Conservation (phyloP, 2,888 invertebrate species). For the Acleris emargana region DNA sequence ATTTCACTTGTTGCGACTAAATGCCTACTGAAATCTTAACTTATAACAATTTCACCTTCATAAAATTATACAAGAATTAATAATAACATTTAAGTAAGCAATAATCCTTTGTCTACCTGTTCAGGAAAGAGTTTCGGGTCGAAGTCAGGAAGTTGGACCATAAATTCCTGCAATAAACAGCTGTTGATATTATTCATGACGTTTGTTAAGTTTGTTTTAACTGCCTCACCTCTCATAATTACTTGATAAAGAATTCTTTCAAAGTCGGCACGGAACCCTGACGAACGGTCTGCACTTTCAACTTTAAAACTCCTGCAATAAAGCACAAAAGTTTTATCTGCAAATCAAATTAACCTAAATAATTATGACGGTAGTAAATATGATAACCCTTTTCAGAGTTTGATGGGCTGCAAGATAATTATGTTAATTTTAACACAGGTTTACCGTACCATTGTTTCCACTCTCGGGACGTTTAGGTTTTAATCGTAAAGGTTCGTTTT, state of each 20-base stretch:
- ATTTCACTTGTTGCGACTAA: too few species aligned
- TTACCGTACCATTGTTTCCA: too few species aligned
- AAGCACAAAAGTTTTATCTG: constrained; percentile 31
- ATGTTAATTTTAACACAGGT: constrained; percentile 5
- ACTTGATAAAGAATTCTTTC: constrained; percentile 65
- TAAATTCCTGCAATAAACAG: constrained; percentile 77
- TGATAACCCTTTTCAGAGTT: constrained; percentile 21
- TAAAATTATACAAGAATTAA: constrained; percentile 50
- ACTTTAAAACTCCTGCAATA: constrained; percentile 30
- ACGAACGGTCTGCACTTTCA: constrained; percentile 47
- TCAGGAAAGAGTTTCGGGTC: constrained; percentile 72
- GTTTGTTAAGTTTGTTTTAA: constrained; percentile 74
- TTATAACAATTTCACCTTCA: not conserved
- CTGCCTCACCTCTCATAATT: constrained; percentile 68
- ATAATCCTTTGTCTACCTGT: constrained; percentile 74
- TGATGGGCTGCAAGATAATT: not conserved
- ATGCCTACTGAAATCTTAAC: too few species aligned
- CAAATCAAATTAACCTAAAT: constrained; percentile 29
- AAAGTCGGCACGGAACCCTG: constrained; percentile 47
- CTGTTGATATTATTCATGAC: constrained; percentile 77
- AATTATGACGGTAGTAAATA: constrained; percentile 31
- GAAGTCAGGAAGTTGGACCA: constrained; percentile 68
- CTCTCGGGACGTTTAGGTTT: too few species aligned
- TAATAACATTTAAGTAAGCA: constrained; percentile 56
- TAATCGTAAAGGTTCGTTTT: too few species aligned